Evolutionary conservation across 1,140 invertebrate species (phyloP), one percentile per base, ranked within the genome.

Genomic region (Physella acuta): DNA sequence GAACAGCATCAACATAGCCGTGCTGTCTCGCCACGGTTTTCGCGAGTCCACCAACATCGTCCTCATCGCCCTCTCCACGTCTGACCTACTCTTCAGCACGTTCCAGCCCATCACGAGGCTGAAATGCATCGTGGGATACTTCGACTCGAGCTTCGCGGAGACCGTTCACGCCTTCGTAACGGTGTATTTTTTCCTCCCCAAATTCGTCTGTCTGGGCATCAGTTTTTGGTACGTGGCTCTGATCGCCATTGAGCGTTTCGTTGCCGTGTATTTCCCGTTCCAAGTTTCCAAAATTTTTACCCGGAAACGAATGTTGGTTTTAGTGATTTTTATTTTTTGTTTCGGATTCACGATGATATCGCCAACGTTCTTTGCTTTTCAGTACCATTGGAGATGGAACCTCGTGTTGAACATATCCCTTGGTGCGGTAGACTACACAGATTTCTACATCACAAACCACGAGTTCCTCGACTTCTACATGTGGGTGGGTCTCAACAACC

Each of bases 221-320:
- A 58, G 56, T 58, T 58, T 58, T 34, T 58, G 56, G 56, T 58
- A 33, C 4, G 56, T 58, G 30, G 56, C 56, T 8, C 31, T 58
- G n/a, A 44, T 44, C 39, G 39, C 39, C 39, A 44, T 44, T 44
- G 39, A 44, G 20, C 8, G 39, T 11, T 20, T 44, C 8, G 20
- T 20, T 20, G 39, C 39, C 20, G 39, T 44, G 8, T 44, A 20
- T 44, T 44, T 44, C 20, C 39, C 39, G 8, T 44, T 44, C 20
- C 39, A 44, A 20, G 39, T 44, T 20, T 44, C 39, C 20, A 8
- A 20, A 11, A 44, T 44, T 44, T 44, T 44, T 44, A 11, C 39
- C 8, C 2, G 17, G 36, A 33, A 58, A 4, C 30, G 8, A 1
- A 34, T 20, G 56, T 58, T 4, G 36, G 36, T 58, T n/a, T 17